A percentile compares a stretch with the other conserved stretches of the same genome.
Conservation (phyloP, 1,140 invertebrate species). For the Leptinotarsa lineolata region DNA sequence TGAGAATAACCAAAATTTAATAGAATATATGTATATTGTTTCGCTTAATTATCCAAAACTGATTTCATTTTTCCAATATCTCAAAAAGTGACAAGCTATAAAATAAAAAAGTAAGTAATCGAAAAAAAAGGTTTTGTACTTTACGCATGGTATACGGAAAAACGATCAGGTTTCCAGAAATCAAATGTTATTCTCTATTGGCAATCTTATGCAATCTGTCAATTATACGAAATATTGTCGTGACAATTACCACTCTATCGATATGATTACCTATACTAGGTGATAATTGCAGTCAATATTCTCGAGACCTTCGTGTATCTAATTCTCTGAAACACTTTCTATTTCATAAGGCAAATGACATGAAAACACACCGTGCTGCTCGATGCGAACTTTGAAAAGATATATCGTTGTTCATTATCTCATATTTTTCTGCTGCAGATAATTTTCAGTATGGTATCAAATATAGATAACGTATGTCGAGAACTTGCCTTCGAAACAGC, state of each 20-base stretch:
- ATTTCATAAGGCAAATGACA: not conserved
- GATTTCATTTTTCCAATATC: too few relatives aligned
- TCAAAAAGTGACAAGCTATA: too few relatives aligned
- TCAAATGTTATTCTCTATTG: too few relatives aligned
- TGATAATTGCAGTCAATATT: not conserved
- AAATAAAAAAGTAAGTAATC: too few relatives aligned
- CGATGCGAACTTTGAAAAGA: not conserved
- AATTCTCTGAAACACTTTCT: slow-evolving; percentile 6
- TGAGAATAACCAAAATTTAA: too few relatives aligned
- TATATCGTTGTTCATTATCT: not conserved
- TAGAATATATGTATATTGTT: too few relatives aligned
- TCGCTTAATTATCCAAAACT: too few relatives aligned
- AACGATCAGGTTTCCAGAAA: too few relatives aligned
- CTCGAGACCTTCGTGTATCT: not conserved
- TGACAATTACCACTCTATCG: not conserved
- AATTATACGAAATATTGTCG: too few relatives aligned
- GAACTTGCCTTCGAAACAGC: not conserved
- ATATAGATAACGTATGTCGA: slow-evolving; percentile 1
- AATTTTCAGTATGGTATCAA: not conserved
- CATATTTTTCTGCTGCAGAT: not conserved
- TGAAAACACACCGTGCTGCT: not conserved
- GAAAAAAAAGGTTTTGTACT: too few relatives aligned
- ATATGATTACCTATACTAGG: not conserved
- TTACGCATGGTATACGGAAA: too few relatives aligned
- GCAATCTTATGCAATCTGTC: too few relatives aligned